phyloP scores from a whole-genome alignment of 2,113 vertebrate genomes.

The Charina bottae region DNA sequence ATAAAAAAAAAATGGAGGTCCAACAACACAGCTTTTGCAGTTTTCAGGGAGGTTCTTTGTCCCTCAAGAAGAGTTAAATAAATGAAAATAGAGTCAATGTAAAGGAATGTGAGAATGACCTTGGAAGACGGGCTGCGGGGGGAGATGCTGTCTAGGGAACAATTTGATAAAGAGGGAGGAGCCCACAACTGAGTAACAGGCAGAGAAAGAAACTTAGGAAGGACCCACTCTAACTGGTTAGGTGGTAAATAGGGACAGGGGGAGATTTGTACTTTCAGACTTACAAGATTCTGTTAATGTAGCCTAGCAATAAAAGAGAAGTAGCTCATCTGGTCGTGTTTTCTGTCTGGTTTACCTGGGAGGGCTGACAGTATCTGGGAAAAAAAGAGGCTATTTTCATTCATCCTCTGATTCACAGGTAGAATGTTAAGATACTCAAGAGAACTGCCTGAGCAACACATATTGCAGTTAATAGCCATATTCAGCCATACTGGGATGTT shows the following conservation, averaged over 20 bases:
- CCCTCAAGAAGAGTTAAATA: not conserved
- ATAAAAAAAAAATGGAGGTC: not conserved
- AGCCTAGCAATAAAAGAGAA: too few species aligned
- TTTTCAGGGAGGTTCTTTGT: not conserved
- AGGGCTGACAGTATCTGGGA: not conserved
- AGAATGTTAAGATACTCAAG: not conserved
- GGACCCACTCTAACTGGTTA: too few species aligned
- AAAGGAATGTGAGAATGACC: too few species aligned
- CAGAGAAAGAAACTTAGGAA: too few species aligned
- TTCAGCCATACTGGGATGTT: accelerated
- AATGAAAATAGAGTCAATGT: not conserved
- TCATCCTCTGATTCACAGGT: not conserved
- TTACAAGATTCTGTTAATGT: too few species aligned
- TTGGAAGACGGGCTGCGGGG: too few species aligned
- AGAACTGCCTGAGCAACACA: not conserved
- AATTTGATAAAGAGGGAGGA: too few species aligned
- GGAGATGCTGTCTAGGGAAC: too few species aligned
- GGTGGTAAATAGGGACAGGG: too few species aligned
- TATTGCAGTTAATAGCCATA: accelerated
- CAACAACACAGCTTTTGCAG: not conserved
- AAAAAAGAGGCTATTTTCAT: not conserved
- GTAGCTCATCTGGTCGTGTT: too few species aligned
- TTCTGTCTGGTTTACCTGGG: not conserved
- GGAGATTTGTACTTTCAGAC: too few species aligned
- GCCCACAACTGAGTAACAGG: not conserved